These are phyloP conservation scores for Crocallis elinguaria DNA, from an alignment of 2,888 invertebrate species.

Conservation along the genomic window DNA sequence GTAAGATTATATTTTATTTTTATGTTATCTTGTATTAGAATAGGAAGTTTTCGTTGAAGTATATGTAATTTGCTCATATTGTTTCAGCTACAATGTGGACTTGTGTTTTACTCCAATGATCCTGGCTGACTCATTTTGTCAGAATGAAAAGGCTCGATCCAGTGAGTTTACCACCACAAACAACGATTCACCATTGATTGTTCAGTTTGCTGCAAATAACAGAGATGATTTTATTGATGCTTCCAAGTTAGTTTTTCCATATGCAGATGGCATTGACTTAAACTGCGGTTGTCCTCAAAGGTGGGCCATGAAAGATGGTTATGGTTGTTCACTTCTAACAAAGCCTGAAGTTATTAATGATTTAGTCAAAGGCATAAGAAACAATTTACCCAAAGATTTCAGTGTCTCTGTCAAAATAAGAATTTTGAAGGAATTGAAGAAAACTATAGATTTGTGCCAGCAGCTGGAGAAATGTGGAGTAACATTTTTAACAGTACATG, in stretches of 20 bases:
- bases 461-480: slow-evolving; percentile 94
- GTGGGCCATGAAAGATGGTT: slow-evolving; percentile 96
- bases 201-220: slow-evolving; percentile 97
- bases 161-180: slow-evolving; percentile 91
- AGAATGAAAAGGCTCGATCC: slow-evolving; percentile 93
- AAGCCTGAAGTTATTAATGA: slow-evolving; percentile 94
- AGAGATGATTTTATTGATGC: slow-evolving; percentile 93
- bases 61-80: too few species aligned
- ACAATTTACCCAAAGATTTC: slow-evolving; percentile 89
- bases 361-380: slow-evolving; percentile 90
- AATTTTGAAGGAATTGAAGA: slow-evolving; percentile 87
- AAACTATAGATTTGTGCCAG: slow-evolving; percentile 92
- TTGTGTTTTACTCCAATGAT: slow-evolving; percentile 99
- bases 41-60: too few species aligned
- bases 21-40: background rate
- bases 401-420: slow-evolving; percentile 97
- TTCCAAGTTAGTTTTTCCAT: slow-evolving; percentile 92
- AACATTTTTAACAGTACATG: slow-evolving; percentile 96
- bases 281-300: slow-evolving; percentile 99
- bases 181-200: slow-evolving; percentile 93
- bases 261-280: slow-evolving; percentile 96
- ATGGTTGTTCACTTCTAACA: slow-evolving; percentile 92
- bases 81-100: slow-evolving; percentile 91
- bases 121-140: slow-evolving; percentile 95
- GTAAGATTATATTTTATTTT: slow-evolving; percentile 51